phyloP scores from a whole-genome alignment of 2,113 vertebrate species.

The Pomatorhinus ruficollis region DNA sequence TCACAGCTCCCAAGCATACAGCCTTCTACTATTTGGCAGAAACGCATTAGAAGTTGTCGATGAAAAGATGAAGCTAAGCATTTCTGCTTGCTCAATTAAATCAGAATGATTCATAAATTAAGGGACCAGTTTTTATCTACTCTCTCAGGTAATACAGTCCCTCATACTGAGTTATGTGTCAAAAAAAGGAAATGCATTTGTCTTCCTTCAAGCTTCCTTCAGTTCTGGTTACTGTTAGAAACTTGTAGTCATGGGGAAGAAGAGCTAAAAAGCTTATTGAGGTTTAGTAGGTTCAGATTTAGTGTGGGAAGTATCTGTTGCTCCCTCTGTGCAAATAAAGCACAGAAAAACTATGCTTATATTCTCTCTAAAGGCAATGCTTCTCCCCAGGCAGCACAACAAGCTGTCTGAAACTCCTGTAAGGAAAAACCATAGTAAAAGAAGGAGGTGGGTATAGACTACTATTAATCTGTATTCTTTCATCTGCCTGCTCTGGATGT shows the following conservation, averaged over 20 bases:
- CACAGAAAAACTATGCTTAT: neutral
- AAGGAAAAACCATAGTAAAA: neutral
- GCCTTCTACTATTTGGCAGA: neutral
- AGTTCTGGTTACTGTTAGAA: neutral
- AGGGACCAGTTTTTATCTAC: neutral
- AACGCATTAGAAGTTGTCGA: neutral
- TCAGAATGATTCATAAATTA: neutral
- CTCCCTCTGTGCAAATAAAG: neutral
- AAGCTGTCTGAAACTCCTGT: neutral
- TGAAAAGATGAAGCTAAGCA: neutral
- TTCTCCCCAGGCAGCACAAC: neutral
- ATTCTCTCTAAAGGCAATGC: neutral
- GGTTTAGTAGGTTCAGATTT: neutral
- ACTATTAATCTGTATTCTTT: neutral
- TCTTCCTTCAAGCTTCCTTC: neutral
- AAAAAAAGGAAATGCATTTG: neutral
- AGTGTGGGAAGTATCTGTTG: neutral
- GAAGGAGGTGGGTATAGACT: neutral
- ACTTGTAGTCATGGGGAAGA: neutral
- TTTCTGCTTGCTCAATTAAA: neutral
- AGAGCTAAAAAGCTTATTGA: neutral
- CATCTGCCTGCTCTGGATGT: neutral
- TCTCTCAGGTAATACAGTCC: neutral
- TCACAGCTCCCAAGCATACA: neutral
- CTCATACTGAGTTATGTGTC: neutral